Base-by-base conservation (phyloP, 1,140 invertebrate species). In the Bombus breviceps region DNA sequence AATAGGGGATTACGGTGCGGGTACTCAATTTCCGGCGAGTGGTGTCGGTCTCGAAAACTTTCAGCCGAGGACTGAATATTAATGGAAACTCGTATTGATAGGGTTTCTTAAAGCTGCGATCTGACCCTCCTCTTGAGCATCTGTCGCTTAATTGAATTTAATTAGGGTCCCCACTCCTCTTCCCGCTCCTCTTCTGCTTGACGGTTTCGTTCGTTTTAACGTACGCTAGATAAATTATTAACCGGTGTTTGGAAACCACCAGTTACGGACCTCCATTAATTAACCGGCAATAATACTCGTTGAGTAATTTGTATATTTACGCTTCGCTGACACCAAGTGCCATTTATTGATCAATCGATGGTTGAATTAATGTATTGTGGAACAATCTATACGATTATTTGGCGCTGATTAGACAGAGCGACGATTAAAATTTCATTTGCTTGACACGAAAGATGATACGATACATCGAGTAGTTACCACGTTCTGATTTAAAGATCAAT, bases 1-100 rank as follows among this genome's bases (percentile, higher is more conserved):
- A 90, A 90, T 90, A 90, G 89, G 72, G 88, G 88, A 90, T 90
- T 90, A 90, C 88, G 84, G 74, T 59, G 79, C 73, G 66, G 79
- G 86, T 88, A 86, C 86, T 90, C 88, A 90, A 90, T 90, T 90
- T 88, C 86, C 89, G 66, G 39, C n/a, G 76, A 69, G 68, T 73
- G 73, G 85, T 66, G 81, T 84, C 75, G 77, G 39, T 64, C 37
- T 74, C 78, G 81, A 90, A 89, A 90, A 90, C 85, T 90, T 90
- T 85, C 85, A 53, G 73, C 72, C 85, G 69, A 32, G 53, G 62
- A 28, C 62, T 53, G 89, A 90, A 89, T 90, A 90, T 90, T 90
- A 90, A 90, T 85, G 89, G 87, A 74, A 81, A 66, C 73, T 77
- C 64, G 85, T 72, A 83, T 86, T n/a, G 72, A 86, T 86, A 86